These are phyloP conservation scores for Okapia johnstoni DNA, from an alignment of 2,113 vertebrate species.

Conservation along the genomic window DNA sequence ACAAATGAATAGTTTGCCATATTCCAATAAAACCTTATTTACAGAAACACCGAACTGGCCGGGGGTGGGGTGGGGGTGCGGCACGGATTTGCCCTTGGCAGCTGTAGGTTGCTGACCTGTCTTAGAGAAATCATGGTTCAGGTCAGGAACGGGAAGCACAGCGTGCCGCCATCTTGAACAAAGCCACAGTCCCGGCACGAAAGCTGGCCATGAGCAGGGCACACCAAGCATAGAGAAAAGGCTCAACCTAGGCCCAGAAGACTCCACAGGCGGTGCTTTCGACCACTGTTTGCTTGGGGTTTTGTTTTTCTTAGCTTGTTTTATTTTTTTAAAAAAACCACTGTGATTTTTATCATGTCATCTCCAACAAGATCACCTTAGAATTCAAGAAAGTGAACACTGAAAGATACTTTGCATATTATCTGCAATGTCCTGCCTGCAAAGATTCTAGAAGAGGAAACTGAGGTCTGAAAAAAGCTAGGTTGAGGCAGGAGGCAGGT, in stretches of 20 bases:
- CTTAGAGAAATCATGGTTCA: neutral
- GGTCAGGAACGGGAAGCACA: neutral
- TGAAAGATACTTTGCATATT: neutral
- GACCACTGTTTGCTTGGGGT: accelerated
- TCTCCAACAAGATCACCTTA: neutral
- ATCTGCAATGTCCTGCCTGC: neutral
- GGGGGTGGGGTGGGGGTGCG: neutral
- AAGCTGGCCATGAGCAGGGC: accelerated
- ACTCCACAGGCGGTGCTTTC: neutral
- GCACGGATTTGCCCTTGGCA: too few species aligned
- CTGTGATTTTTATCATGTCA: neutral
- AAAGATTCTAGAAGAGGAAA: neutral
- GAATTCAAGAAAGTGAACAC: neutral
- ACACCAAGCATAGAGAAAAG: neutral
- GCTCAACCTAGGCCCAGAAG: neutral
- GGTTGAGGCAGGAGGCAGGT: neutral
- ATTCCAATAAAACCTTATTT: neutral
- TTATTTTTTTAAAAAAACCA: neutral
- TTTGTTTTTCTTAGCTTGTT: neutral
- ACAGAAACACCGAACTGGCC: neutral
- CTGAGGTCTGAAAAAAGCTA: neutral
- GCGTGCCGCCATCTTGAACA: neutral
- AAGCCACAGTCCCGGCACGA: accelerated
- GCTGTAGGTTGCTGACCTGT: neutral
- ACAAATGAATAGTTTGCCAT: neutral